A percentile compares a stretch with the other conserved stretches of the same genome.
Conservation (phyloP, 2,113 vertebrate species). For the Esox niger region DNA sequence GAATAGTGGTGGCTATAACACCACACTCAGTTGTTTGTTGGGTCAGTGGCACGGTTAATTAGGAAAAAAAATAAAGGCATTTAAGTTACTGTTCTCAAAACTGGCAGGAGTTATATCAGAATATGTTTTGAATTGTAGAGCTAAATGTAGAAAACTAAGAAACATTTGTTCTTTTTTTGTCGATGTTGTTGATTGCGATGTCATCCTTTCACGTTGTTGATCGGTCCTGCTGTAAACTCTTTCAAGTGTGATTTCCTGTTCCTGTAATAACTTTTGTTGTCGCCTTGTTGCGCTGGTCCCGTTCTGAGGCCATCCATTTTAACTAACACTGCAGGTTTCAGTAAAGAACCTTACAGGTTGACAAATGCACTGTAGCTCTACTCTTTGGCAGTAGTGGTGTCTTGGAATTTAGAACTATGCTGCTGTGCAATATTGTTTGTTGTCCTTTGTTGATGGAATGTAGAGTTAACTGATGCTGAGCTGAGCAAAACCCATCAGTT, state of each 20-base stretch:
- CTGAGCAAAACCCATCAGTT: conserved; percentile 98
- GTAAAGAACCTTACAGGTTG: conserved; percentile 40
- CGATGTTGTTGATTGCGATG: conserved; percentile 57
- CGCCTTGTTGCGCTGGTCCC: conserved; percentile 33
- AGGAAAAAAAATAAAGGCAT: too few relatives aligned
- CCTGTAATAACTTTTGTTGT: conserved; percentile 41
- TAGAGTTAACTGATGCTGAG: conserved; percentile 95
- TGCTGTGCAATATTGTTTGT: conserved; percentile 68
- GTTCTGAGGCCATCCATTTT: conserved; percentile 51
- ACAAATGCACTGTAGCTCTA: conserved; percentile 16
- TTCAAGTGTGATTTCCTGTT: conserved; percentile 71
- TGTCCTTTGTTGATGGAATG: conserved; percentile 52
- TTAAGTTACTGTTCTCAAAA: conserved; percentile 67
- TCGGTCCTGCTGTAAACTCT: conserved; percentile 68
- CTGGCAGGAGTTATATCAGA: conserved; percentile 64
- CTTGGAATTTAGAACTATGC: conserved; percentile 78
- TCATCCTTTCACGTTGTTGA: conserved; percentile 40
- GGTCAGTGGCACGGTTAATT: conserved; percentile 76
- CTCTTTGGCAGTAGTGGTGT: conserved; percentile 96
- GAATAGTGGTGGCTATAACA: conserved; percentile 67
- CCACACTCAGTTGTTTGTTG: conserved; percentile 56
- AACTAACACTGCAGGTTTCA: conserved; percentile 45
- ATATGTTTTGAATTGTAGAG: conserved; percentile 57
- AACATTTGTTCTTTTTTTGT: conserved; percentile 48
- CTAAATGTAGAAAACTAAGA: conserved; percentile 34